Evolutionary conservation across 2,888 invertebrate genomes (phyloP), one percentile per base, ranked within the genome.

Genomic region (Prenolepis imparis): DNA sequence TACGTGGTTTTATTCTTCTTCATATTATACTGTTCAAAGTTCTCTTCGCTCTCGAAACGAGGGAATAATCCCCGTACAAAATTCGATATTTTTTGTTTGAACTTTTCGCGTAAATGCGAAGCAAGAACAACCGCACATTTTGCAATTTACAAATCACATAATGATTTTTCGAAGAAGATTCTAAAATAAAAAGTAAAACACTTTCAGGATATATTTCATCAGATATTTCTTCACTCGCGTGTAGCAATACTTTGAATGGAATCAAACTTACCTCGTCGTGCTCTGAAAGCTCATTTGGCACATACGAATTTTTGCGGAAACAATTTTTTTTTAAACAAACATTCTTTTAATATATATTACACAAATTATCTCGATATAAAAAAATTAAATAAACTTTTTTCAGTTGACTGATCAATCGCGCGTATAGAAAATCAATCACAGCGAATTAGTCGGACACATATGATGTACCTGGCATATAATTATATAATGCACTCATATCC

Each of bases 391-490:
- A 41, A 61, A 48, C 18, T 63, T 9, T 12, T 61, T 44, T 41
- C 63, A 44, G 3, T 61, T 21, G 1, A 32, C 1, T 0, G 64
- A 32, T 3, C n/a, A 11, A 15, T 74, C 21, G 9, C 44, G 5
- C 48, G 1, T 15, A 41, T n/a, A 32, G 21, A 9, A 11, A 24
- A 66, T 11, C n/a, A n/a, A 67, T 77, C n/a, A 18, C 28, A 28
- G 3, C 12, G 3, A 21, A 61, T 4, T 24, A 44, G 3, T 24
- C 12, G 15, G 2, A 48, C 41, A 18, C 36, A 61, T 82, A 83
- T 48, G n/a, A 32, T 70, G n/a, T 81, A 57, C 44, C 67, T 83
- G 52, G 81, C 66, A 73, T 59, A 82, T 84, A 78, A 78, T 61
- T 70, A 48, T 86, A 70, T 78, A 83, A 83, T 73, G 75, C 61